phyloP scores from a whole-genome alignment of 2,888 invertebrate genomes.

The Agrotis clavis region DNA sequence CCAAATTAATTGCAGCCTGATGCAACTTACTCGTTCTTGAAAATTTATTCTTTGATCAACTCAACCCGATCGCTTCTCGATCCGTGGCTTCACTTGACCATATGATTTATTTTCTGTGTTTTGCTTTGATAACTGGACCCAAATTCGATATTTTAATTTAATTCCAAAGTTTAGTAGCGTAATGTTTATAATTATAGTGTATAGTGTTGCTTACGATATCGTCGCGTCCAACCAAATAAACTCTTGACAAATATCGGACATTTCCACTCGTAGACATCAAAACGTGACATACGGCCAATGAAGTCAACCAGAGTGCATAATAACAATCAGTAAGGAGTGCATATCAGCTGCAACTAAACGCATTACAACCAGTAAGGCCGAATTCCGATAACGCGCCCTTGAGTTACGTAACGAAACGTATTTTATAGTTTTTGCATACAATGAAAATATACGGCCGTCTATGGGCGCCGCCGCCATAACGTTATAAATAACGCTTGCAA shows the following conservation, averaged over 20 bases:
- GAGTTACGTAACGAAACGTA: slow-evolving; percentile 47
- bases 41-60: too few relatives aligned
- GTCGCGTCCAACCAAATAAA: too few relatives aligned
- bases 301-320: slow-evolving; percentile 2
- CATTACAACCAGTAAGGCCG: slow-evolving; percentile 34
- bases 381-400: slow-evolving; percentile 55
- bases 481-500: slow-evolving; percentile 16
- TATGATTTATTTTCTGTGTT: too few relatives aligned
- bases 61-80: too few relatives aligned
- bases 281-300: slow-evolving; percentile 28
- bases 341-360: slow-evolving; percentile 49
- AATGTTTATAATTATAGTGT: too few relatives aligned
- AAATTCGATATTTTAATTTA: too few relatives aligned
- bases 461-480: slow-evolving; percentile 22
- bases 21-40: too few relatives aligned
- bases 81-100: background rate
- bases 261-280: slow-evolving; percentile 20
- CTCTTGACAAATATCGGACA: slow-evolving; percentile 8
- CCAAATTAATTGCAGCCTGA: slow-evolving; percentile 7
- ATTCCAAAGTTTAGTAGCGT: too few relatives aligned
- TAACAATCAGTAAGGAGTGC: slow-evolving; percentile 6
- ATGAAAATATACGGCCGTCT: slow-evolving; percentile 47
- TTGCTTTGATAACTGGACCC: too few relatives aligned
- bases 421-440: slow-evolving; percentile 57
- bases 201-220: too few relatives aligned